Base-by-base conservation (phyloP, 2,113 vertebrate genomes). In the Serinus canaria region DNA sequence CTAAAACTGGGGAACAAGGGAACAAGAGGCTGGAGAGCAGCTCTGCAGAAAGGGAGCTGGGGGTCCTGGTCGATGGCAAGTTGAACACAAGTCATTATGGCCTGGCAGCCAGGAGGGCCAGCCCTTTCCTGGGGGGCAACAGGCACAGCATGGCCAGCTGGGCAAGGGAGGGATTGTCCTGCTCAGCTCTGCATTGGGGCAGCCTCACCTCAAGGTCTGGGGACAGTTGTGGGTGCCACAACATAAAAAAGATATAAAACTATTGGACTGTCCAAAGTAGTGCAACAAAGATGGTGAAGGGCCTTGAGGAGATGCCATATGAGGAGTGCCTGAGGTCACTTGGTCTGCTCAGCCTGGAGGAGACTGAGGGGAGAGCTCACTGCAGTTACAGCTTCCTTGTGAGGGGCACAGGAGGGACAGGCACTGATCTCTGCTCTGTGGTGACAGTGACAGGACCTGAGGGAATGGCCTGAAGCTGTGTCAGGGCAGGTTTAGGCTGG, bases 241-340 rank as follows among this genome's bases (percentile, higher is more conserved):
- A 16, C 0, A 10, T 14, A 20, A 17, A 1, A 52, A 50, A 43
- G 3, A n/a, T 3, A 17, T 7, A 1, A 11, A 73, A 10, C 5
- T 15, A 4, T 43, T 28, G 7, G 18, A 44, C 7, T 2, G 3
- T 52, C 18, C 18, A n/a, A 8, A 66, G 27, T 13, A 50, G 37
- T 1, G 7, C 19, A 7, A 44, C 2, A 9, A n/a, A 1, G 58
- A 31, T 43, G 30, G 9, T 31, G 43, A 64, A 64, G 25, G 25
- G 4, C 7, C 16, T 27, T 10, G 35, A 41, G n/a, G 30, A 3
- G 16, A 72, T 30, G 41, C 24, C 0, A 0, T 9, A 0, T 55
- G 20, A 72, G 25, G 13, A 56, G 43, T 2, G 1, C 3, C 13
- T 41, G 41, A 63, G 58, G 35, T 6, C 11, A 35, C 14, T 43